Conservation (phyloP, 1,140 invertebrate genomes). For the Charaxes varanes region DNA sequence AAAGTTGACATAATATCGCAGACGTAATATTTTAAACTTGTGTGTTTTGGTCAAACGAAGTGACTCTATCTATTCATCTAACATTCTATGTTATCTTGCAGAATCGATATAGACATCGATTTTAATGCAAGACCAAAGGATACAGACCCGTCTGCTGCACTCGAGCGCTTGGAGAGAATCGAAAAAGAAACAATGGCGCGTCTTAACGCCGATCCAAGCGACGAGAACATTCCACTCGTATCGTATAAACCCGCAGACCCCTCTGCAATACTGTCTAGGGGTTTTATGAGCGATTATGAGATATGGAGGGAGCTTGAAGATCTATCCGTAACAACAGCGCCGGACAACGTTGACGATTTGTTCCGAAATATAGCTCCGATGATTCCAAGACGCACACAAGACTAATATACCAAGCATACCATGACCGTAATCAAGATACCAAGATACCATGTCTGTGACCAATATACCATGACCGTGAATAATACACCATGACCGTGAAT, state of each 20-base stretch:
- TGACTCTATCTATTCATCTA: no score
- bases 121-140: conserved; percentile 38
- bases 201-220: conserved; percentile 21
- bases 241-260: conserved; percentile 11
- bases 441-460: no score
- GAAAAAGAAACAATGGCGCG: conserved; percentile 53
- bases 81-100: conserved; percentile 22
- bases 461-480: no score
- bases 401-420: no score
- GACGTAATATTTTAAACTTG: no score
- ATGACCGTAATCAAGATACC: no score
- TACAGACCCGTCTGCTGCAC: conserved; percentile 36
- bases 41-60: no score
- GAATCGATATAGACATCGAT: conserved; percentile 57
- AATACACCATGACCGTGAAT: no score
- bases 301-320: conserved; percentile 28
- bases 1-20: no score
- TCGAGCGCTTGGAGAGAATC: conserved; percentile 54
- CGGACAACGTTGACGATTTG: conserved; percentile 16
- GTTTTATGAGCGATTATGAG: conserved; percentile 18
- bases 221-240: background rate
- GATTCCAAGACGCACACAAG: background rate
- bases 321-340: conserved; percentile 12
- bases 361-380: conserved; percentile 15
- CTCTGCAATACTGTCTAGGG: conserved; percentile 19